Conservation (phyloP, 2,113 vertebrate species). For the Antigone vipio region DNA sequence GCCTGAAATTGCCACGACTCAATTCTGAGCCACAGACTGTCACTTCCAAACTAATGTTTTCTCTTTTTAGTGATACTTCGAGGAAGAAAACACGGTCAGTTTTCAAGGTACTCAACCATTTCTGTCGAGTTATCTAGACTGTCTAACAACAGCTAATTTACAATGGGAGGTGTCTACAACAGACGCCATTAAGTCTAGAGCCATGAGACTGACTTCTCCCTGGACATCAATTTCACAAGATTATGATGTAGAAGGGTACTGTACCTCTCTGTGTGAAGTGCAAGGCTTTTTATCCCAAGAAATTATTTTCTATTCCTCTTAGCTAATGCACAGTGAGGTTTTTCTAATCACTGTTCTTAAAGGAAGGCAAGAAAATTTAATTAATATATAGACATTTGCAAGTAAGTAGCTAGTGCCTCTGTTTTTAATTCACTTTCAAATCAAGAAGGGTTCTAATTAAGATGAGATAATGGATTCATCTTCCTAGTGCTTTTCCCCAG, state of each 20-base stretch:
- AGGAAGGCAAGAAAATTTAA: background rate
- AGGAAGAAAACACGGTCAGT: slow-evolving; percentile 36
- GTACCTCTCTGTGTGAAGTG: slow-evolving; percentile 1
- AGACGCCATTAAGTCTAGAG: slow-evolving; percentile 72
- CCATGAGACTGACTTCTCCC: background rate
- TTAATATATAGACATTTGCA: background rate
- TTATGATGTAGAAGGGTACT: background rate
- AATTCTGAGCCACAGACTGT: background rate
- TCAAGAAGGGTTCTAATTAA: background rate
- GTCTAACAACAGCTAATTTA: slow-evolving; percentile 49
- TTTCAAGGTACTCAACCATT: slow-evolving; percentile 57
- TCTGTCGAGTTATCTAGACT: slow-evolving; percentile 47
- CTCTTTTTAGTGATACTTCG: background rate
- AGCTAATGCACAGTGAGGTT: background rate
- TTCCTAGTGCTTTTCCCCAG: background rate
- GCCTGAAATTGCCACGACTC: background rate
- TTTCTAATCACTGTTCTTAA: background rate
- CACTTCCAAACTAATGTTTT: background rate
- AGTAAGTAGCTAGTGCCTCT: background rate
- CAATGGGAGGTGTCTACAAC: slow-evolving; percentile 31
- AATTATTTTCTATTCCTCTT: slow-evolving; percentile 18
- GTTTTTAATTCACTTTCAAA: background rate
- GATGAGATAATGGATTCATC: background rate
- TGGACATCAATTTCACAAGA: slow-evolving; percentile 37
- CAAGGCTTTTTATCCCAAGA: slow-evolving; percentile 28